These are phyloP conservation scores for Athalia cordata DNA, from an alignment of 2,888 invertebrate species.

Conservation along the genomic window DNA sequence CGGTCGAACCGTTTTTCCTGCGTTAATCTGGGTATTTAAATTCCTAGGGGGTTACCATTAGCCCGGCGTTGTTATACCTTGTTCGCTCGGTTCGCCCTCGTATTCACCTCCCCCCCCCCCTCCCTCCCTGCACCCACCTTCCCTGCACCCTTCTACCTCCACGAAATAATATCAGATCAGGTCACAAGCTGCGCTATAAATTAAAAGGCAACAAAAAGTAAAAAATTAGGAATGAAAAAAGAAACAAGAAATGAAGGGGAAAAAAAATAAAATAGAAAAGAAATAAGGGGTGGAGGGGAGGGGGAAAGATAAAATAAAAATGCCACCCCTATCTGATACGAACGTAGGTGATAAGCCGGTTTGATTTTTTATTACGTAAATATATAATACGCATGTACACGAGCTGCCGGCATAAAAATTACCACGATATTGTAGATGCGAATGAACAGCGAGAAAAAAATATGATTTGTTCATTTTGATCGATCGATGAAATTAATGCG, in stretches of 20 bases:
- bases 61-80: slow-evolving; percentile 21
- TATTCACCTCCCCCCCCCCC: neutral
- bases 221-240: neutral
- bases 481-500: neutral
- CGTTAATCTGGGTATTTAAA: slow-evolving; percentile 39
- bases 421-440: no score
- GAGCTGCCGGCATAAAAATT: no score
- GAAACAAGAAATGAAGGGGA: neutral
- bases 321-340: slow-evolving; percentile 23
- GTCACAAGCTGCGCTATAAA: slow-evolving; percentile 42
- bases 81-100: neutral
- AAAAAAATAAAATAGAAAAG: neutral
- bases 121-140: neutral
- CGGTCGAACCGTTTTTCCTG: slow-evolving; percentile 19
- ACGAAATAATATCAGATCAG: slow-evolving; percentile 42
- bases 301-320: neutral
- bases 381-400: no score
- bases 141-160: slow-evolving; percentile 15
- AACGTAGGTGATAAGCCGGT: slow-evolving; percentile 34
- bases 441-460: neutral
- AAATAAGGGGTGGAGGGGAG: neutral
- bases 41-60: slow-evolving; percentile 30
- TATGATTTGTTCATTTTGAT: neutral
- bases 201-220: slow-evolving; percentile 8
- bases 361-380: slow-evolving; percentile 33